phyloP scores from a whole-genome alignment of 2,888 invertebrate genomes.

The Pimpla rufipes region DNA sequence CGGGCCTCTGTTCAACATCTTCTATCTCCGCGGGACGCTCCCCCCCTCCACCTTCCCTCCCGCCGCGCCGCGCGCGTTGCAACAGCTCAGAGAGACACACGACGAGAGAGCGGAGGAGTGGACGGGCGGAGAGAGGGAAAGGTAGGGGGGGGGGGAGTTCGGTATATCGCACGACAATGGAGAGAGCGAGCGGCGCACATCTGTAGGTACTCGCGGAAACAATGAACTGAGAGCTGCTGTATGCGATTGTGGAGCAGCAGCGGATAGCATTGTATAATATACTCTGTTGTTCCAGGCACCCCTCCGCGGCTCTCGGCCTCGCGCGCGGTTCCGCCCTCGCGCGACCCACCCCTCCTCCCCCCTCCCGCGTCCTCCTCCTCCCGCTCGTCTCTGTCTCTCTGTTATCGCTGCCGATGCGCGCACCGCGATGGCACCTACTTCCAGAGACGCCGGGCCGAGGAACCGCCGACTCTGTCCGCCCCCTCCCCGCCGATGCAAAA shows the following conservation, averaged over 20 bases:
- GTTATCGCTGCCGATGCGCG: conserved; percentile 37
- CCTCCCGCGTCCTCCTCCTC: conserved; percentile 33
- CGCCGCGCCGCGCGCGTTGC: conserved; percentile 31
- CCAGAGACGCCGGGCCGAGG: conserved; percentile 20
- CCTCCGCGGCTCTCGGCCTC: conserved; percentile 66
- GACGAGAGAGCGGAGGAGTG: conserved; percentile 17
- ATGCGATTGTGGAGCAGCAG: conserved; percentile 83
- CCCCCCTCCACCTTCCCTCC: background rate
- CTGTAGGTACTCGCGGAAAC: conserved; percentile 82
- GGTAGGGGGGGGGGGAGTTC: conserved; percentile 63
- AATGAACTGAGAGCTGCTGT: conserved; percentile 82
- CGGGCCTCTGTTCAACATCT: conserved; percentile 67
- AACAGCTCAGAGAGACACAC: conserved; percentile 29
- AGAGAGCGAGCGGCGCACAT: conserved; percentile 79
- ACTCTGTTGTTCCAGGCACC: conserved; percentile 81
- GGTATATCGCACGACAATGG: conserved; percentile 78
- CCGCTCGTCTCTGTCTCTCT: conserved; percentile 33
- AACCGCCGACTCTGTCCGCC: conserved; percentile 6
- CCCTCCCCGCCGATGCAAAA: conserved; percentile 45
- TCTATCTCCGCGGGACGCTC: conserved; percentile 31
- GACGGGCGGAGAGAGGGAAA: conserved; percentile 60
- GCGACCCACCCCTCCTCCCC: conserved; percentile 34
- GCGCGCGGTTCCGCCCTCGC: conserved; percentile 49
- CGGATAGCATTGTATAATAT: conserved; percentile 84
- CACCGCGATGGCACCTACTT: conserved; percentile 26